These are phyloP conservation scores for Chaetogeoica ovagalla DNA, from an alignment of 2,888 invertebrate genomes.

Conservation along the genomic window DNA sequence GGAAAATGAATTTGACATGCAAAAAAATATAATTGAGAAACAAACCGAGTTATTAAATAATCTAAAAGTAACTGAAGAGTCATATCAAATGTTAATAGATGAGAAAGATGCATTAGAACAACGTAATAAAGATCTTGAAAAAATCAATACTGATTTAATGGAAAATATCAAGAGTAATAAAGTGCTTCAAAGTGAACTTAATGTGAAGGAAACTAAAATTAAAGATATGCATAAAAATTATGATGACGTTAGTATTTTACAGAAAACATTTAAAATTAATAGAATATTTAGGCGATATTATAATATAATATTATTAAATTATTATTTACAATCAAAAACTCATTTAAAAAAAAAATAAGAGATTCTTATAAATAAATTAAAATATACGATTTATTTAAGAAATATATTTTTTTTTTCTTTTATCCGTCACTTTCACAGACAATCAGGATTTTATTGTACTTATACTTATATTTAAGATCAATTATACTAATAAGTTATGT, in stretches of 20 bases:
- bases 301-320: no score
- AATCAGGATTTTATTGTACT: no score
- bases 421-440: no score
- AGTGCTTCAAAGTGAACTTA: neutral
- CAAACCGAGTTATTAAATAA: constrained; percentile 12
- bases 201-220: constrained; percentile 1
- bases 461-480: no score
- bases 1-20: neutral
- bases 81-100: constrained; percentile 22
- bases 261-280: neutral
- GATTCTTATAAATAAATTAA: no score
- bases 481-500: no score
- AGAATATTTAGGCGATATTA: no score
- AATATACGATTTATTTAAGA: no score
- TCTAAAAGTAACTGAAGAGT: constrained; percentile 4
- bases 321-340: no score
- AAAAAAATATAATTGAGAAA: neutral
- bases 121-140: constrained; percentile 8
- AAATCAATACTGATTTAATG: constrained; percentile 6
- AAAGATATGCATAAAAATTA: constrained; percentile 19
- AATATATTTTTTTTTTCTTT: no score
- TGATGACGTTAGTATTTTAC: constrained; percentile 22
- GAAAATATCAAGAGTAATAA: constrained; percentile 5
- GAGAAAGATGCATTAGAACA: constrained; percentile 18
- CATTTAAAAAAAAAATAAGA: no score